A percentile compares a stretch with the other conserved stretches of the same genome.
phyloP scores from a whole-genome alignment of 2,797 vertebrate genomes.

The Galaxias olidus region DNA sequence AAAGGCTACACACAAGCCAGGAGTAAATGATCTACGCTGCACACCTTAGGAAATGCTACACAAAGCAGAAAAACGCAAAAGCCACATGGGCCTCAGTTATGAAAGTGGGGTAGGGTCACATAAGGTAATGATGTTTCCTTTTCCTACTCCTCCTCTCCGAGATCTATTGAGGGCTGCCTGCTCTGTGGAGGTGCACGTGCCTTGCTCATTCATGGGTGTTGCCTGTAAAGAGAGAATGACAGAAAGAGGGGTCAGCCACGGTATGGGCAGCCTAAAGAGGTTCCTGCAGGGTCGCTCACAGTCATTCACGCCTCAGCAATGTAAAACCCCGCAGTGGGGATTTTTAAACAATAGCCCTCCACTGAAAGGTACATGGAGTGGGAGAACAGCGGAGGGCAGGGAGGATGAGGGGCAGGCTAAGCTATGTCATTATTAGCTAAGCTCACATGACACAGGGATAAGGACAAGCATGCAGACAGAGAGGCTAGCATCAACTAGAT shows the following conservation, averaged over 20 bases:
- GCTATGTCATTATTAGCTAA: slow-evolving; percentile 46
- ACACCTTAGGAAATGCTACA: background rate
- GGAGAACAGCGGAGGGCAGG: slow-evolving; percentile 40
- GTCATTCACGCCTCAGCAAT: slow-evolving; percentile 49
- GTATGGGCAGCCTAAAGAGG: slow-evolving; percentile 23
- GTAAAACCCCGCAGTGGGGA: slow-evolving; percentile 57
- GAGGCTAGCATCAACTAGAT: slow-evolving; percentile 9
- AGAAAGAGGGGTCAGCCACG: slow-evolving; percentile 37
- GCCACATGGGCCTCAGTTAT: background rate
- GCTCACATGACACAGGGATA: slow-evolving; percentile 53
- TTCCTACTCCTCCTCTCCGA: slow-evolving; percentile 28
- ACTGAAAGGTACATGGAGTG: slow-evolving; percentile 57
- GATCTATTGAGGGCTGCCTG: slow-evolving; percentile 36
- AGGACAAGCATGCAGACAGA: slow-evolving; percentile 26
- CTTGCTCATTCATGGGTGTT: slow-evolving; percentile 62
- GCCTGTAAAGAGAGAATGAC: slow-evolving; percentile 66
- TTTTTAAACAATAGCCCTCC: slow-evolving; percentile 66
- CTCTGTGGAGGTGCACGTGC: slow-evolving; percentile 41
- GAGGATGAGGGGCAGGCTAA: slow-evolving; percentile 13
- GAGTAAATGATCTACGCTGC: background rate
- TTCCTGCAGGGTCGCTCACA: slow-evolving; percentile 46
- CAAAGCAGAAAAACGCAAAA: slow-evolving; percentile 8
- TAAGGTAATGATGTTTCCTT: slow-evolving; percentile 29
- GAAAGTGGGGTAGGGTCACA: slow-evolving; percentile 8
- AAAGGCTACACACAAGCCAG: slow-evolving; percentile 9